Evolutionary conservation across 2,797 vertebrate genomes (phyloP), one percentile per base, ranked within the genome.

Genomic region (Sebastes kiyomatsui): DNA sequence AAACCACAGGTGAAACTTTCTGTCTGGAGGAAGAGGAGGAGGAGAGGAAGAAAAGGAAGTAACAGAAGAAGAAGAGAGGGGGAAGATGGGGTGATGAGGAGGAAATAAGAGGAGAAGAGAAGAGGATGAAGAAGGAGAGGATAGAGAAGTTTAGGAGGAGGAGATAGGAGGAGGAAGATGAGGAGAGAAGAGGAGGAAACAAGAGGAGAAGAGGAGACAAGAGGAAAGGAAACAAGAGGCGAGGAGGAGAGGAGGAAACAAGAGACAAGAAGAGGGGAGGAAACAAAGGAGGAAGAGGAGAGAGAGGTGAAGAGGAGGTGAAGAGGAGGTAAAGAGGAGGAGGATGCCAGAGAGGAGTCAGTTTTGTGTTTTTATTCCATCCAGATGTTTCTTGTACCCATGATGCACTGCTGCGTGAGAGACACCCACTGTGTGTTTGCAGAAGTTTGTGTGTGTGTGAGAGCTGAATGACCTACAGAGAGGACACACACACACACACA

Each of bases 1-100:
- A 75, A 87, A 84, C 72, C 75, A 60, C 87, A 86, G 87, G 81
- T 85, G 73, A 79, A 84, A 88, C 67, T 71, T 84, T 80, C 30
- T 62, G 13, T 72, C 6, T 22, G 25, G 58, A 69, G n/a, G 59
- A 56, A 28, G 54, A 70, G 22, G 35, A 68, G 28, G 11, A 30
- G 54, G 23, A 27, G 38, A 16, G 22, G 7, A 4, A 8, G 14
- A 59, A n/a, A 58, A n/a, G 13, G 20, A 32, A 49, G 64, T 7
- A 7, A 9, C 32, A 49, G 22, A 25, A 9, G n/a, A 42, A 11
- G 22, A 55, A 11, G 54, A 55, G n/a, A 28, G 14, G 52, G 38
- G 35, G 35, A 14, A 38, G 13, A 38, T 38, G 16, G 11, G 11
- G 11, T 12, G 33, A 35, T 4, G 4, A 35, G 33, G 35, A 35